Conservation (phyloP, 2,113 vertebrate genomes). For the Gorsachius goisagi region DNA sequence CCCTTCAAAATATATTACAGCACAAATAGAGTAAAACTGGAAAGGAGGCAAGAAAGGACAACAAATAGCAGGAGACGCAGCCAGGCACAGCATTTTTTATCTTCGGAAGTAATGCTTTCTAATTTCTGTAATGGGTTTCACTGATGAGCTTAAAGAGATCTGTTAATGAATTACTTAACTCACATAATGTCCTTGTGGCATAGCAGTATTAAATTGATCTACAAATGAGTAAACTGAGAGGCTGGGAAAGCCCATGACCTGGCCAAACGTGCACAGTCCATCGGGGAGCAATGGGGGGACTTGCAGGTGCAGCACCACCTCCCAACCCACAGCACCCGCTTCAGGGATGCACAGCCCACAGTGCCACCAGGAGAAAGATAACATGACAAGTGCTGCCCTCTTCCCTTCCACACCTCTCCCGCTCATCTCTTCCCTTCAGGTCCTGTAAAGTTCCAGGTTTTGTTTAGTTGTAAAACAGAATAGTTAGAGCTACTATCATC, state of each 20-base stretch:
- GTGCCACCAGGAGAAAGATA: background rate
- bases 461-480: background rate
- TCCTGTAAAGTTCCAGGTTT: background rate
- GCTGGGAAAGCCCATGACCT: background rate
- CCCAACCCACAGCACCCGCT: fast-evolving
- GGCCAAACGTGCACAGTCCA: background rate
- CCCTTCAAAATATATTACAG: background rate
- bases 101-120: background rate
- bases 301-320: background rate
- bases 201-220: background rate
- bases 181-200: background rate
- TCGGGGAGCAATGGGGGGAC: fast-evolving
- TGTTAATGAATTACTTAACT: background rate
- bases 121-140: slow-evolving; percentile 10
- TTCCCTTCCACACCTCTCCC: background rate
- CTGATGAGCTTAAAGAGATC: background rate
- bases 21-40: background rate
- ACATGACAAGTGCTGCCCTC: fast-evolving
- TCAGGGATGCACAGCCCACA: background rate
- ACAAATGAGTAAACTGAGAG: background rate
- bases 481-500: background rate
- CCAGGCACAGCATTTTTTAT: background rate
- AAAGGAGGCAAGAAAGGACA: background rate
- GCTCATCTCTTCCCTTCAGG: background rate
- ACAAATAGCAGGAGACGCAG: background rate